These are phyloP conservation scores for Agonopterix alstromeriana DNA, from an alignment of 2,888 invertebrate genomes.

Conservation along the genomic window DNA sequence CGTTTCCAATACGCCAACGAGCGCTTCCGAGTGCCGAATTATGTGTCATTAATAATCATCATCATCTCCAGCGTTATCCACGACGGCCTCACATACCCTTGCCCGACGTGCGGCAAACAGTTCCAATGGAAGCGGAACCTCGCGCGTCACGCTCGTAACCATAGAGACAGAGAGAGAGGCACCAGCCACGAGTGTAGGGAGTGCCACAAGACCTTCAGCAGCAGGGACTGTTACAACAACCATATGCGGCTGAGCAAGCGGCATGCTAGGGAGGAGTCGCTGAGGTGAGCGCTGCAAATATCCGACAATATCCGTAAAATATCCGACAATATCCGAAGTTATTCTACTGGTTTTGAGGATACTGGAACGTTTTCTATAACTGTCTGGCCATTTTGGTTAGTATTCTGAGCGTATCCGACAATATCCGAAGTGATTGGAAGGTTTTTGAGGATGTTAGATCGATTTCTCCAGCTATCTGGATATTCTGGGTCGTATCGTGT, in stretches of 20 bases:
- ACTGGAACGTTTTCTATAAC: no score
- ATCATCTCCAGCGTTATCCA: slow-evolving; percentile 48
- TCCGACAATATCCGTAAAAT: neutral
- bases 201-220: slow-evolving; percentile 56
- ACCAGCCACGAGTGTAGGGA: slow-evolving; percentile 46
- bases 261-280: slow-evolving; percentile 49
- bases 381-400: no score
- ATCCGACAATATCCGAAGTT: no score
- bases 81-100: slow-evolving; percentile 56
- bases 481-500: no score
- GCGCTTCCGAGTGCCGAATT: no score
- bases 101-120: slow-evolving; percentile 58
- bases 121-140: slow-evolving; percentile 69
- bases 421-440: no score
- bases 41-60: no score
- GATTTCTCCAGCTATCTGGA: no score
- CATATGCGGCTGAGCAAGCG: slow-evolving; percentile 60
- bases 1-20: no score
- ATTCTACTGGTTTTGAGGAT: no score
- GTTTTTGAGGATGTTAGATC: no score
- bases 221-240: slow-evolving; percentile 59
- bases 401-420: no score
- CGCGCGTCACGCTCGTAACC: slow-evolving; percentile 55
- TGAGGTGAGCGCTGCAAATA: slow-evolving; percentile 53
- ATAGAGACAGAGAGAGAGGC: slow-evolving; percentile 48